Conservation (phyloP, 2,797 vertebrate genomes). For the Taenioides sp. region DNA sequence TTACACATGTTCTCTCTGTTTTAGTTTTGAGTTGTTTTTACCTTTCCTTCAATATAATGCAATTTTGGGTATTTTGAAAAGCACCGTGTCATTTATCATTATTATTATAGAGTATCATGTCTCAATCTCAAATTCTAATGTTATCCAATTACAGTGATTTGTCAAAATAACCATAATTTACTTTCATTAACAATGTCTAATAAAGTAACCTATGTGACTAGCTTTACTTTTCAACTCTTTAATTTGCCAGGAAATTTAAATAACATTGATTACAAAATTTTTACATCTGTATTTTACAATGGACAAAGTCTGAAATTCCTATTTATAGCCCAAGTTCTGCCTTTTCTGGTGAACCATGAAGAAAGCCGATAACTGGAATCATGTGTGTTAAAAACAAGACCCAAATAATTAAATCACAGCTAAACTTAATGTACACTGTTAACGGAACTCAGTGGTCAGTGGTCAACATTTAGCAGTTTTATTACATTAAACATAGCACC, state of each 20-base stretch:
- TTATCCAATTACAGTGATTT: too few relatives aligned
- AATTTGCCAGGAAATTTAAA: neutral
- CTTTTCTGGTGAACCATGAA: neutral
- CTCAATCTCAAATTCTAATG: neutral
- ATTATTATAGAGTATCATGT: neutral
- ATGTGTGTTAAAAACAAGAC: slow-evolving; percentile 19
- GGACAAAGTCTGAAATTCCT: neutral
- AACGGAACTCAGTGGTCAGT: neutral
- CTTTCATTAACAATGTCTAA: neutral
- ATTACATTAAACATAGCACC: slow-evolving; percentile 15
- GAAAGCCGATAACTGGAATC: slow-evolving; percentile 9
- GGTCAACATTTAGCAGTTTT: slow-evolving; percentile 20
- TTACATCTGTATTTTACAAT: neutral
- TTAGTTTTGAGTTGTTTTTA: neutral
- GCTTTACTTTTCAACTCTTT: neutral
- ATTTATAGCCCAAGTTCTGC: neutral
- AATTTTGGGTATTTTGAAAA: neutral
- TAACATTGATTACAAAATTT: neutral
- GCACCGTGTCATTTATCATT: neutral
- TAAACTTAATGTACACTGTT: slow-evolving; percentile 3
- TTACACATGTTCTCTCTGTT: neutral
- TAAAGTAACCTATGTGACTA: neutral
- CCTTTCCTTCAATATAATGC: neutral
- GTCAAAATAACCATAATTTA: too few relatives aligned
- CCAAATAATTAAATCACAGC: slow-evolving; percentile 17